Conservation (phyloP, 2,113 vertebrate genomes). For the Microtus montanus region DNA sequence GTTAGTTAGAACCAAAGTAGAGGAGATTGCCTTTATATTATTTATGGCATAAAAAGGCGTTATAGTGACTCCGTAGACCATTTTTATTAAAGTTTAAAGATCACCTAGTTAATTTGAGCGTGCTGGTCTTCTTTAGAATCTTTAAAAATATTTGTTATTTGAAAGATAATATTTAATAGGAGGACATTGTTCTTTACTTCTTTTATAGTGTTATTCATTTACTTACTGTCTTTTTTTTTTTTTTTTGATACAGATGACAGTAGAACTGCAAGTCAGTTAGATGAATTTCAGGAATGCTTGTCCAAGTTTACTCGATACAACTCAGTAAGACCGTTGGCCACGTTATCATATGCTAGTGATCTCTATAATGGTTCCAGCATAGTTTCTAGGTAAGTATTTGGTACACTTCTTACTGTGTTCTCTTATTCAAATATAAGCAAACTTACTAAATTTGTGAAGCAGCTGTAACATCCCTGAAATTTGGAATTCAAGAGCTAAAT, state of each 20-base stretch:
- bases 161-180: not conserved
- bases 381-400: slow-evolving; percentile 94
- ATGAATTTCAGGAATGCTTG: slow-evolving; percentile 99
- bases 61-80: not conserved
- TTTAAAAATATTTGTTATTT: not conserved
- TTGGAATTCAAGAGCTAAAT: not conserved
- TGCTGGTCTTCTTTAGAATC: not conserved
- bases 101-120: slow-evolving; percentile 1
- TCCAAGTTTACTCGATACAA: slow-evolving; percentile 99
- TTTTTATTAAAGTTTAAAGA: slow-evolving; percentile 32
- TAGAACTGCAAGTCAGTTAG: slow-evolving; percentile 95
- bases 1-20: slow-evolving; percentile 13
- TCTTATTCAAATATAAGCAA: not conserved
- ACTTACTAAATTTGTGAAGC: not conserved
- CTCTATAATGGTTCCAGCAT: slow-evolving; percentile 99
- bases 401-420: not conserved
- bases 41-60: not conserved
- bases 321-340: slow-evolving; percentile 96
- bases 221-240: slow-evolving; percentile 11
- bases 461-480: not conserved
- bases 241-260: slow-evolving; percentile 90
- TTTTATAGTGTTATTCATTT: not conserved
- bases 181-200: slow-evolving; percentile 43
- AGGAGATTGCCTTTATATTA: slow-evolving; percentile 6
- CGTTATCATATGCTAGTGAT: slow-evolving; percentile 97